Evolutionary conservation across 2,888 invertebrate genomes (phyloP).

Genomic region (Tinea pellionella): DNA sequence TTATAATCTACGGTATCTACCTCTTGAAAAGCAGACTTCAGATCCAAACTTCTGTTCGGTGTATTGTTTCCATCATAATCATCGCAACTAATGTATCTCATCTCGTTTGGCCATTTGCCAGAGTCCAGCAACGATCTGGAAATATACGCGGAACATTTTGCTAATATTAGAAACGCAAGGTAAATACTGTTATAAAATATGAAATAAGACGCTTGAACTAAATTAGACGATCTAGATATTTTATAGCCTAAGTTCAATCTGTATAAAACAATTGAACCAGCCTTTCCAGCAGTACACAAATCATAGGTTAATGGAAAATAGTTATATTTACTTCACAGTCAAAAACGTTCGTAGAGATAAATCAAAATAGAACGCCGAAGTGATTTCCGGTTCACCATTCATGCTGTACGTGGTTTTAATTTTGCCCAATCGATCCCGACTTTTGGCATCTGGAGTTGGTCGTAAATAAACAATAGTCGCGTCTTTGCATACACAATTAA

Average conservation of each 20-base stretch:
- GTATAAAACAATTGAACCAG: too few species aligned
- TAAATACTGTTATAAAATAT: conserved; percentile 3
- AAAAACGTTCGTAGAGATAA: conserved; percentile 78
- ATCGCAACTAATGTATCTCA: conserved; percentile 81
- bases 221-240: background rate
- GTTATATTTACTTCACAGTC: conserved; percentile 73
- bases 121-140: conserved; percentile 76
- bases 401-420: conserved; percentile 79
- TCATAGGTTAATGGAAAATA: too few species aligned
- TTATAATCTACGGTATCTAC: conserved; percentile 34
- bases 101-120: conserved; percentile 79
- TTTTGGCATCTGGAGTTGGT: conserved; percentile 76
- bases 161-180: conserved; percentile 42
- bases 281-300: too few species aligned
- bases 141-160: conserved; percentile 13
- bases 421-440: conserved; percentile 76
- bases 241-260: too few species aligned
- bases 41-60: conserved; percentile 77
- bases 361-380: conserved; percentile 90
- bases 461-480: conserved; percentile 81
- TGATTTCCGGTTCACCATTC: conserved; percentile 78
- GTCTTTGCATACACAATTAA: conserved; percentile 81
- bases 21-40: conserved; percentile 76
- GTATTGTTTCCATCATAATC: conserved; percentile 82
- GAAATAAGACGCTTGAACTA: background rate